Evolutionary conservation across 2,797 vertebrate genomes (phyloP), one percentile per base, ranked within the genome.

Genomic region (Microchirus variegatus): DNA sequence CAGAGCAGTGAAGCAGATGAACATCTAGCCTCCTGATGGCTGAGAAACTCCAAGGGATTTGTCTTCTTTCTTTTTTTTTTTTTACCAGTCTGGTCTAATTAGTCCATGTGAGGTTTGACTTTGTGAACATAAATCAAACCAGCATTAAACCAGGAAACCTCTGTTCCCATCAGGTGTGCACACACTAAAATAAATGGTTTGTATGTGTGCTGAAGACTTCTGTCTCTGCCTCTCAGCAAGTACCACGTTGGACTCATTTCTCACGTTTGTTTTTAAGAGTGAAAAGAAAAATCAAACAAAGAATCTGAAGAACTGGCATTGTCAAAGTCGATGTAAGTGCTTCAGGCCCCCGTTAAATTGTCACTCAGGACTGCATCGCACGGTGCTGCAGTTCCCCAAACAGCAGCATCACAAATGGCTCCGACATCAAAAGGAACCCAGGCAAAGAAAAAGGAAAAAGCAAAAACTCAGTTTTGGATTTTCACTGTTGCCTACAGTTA

Each of bases 401-500:
- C 63, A 12, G 5, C 72, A 41, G 56, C 60, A 50, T 55, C 73
- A 35, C 26, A 63, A 79, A 74, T 44, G 62, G 22, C 59, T 75
- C 62, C 18, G 54, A 49, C 79, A 70, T 90, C 80, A 82, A 80
- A 89, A 67, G 58, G 45, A 68, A 68, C 70, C 68, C 54, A 37
- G 55, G 70, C 3, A 31, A 47, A 19, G 19, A 6, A 14, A 47
- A 61, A 56, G 45, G n/a, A n/a, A n/a, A 31, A 47, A 19, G 19
- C 4, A 14, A 47, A 61, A 56, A 43, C n/a, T 45, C 58, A n/a
- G 72, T 63, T 68, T 70, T 70, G 64, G 75, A 16, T 85, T 81
- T 76, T 26, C 60, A 18, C 66, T 61, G 67, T 67, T 63, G 82
- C 82, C 79, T 75, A 59, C 77, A 80, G 77, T 74, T 67, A 58